A percentile compares a stretch with the other conserved stretches of the same genome.
Conservation (phyloP, 2,113 vertebrate species). For the Bucco capensis region DNA sequence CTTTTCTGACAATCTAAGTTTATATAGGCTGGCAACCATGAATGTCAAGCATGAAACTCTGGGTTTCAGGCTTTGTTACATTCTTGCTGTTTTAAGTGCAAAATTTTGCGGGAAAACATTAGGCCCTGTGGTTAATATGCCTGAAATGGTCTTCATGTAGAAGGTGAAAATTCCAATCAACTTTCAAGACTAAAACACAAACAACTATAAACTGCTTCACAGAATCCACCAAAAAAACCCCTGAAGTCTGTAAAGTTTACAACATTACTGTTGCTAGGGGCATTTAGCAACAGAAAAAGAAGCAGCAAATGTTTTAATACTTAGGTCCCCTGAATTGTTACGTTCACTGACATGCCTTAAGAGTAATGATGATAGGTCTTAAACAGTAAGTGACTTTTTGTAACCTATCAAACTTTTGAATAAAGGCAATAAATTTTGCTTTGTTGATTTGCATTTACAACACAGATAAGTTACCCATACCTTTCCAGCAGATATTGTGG, state of each 20-base stretch:
- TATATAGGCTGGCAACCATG: background rate
- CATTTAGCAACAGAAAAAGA: background rate
- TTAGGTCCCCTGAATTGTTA: background rate
- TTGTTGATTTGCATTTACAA: background rate
- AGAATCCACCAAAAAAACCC: background rate
- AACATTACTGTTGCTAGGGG: background rate
- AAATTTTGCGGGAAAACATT: background rate
- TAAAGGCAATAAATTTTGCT: background rate
- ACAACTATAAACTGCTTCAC: background rate
- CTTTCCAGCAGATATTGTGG: background rate
- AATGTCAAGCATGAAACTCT: background rate
- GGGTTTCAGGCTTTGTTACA: background rate
- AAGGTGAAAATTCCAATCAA: background rate
- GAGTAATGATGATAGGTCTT: background rate
- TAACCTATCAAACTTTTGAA: background rate
- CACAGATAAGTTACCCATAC: background rate
- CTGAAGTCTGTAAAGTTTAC: background rate
- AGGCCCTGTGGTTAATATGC: background rate
- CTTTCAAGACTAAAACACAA: background rate
- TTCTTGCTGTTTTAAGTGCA: background rate
- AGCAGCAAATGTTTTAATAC: background rate
- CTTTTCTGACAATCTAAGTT: background rate
- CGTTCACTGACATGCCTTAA: background rate
- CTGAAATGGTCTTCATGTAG: background rate
- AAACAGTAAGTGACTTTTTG: background rate